Base-by-base conservation (phyloP, 2,888 invertebrate species). In the Bellardia bayeri region DNA sequence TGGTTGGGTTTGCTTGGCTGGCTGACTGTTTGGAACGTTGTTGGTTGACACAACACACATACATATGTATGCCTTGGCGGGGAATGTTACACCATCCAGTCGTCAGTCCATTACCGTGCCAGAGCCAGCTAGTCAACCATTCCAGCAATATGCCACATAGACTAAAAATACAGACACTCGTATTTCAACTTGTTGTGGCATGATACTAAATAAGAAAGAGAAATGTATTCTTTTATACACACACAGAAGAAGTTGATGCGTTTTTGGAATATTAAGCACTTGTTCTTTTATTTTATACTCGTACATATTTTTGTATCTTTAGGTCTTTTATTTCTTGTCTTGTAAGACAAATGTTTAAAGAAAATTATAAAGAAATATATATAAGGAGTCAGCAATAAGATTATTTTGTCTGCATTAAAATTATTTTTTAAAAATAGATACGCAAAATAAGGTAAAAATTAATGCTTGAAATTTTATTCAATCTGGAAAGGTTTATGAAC, bases 251-350 rank as follows among this genome's bases (percentile, higher is more conserved):
- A 85, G 49, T 74, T 72, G 54, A 56, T 85, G 79, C 79, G 79
- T 80, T 80, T 85, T 85, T 61, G 33, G 84, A 85, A 85, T 85
- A 85, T 51, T 85, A 85, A 85, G 79, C 68, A 79, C 33, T 85
- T 74, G 76, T 68, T 85, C 51, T 79, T 64, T 76, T 54, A 78
- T 63, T 63, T 63, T 16, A 51, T 23, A 23, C 8, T 68, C 9
- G 11, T 37, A 63, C n/a, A 71, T 30, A 54, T 23, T 61, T 63
- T 71, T 42, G 64, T 81, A 54, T 54, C 42, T 81, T 81, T 40
- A 63, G 51, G 63, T 51, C 51, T 40, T 71, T 8, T 61, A 30
- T 7, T 45, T 71, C 30, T 71, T 8, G 51, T 40, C 42, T 81
- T 82, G 49, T 14, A 58, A 64, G 33, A 33, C 37, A 40, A 71